Evolutionary conservation across 2,797 vertebrate genomes (phyloP).

Genomic region (Tinamus major): DNA sequence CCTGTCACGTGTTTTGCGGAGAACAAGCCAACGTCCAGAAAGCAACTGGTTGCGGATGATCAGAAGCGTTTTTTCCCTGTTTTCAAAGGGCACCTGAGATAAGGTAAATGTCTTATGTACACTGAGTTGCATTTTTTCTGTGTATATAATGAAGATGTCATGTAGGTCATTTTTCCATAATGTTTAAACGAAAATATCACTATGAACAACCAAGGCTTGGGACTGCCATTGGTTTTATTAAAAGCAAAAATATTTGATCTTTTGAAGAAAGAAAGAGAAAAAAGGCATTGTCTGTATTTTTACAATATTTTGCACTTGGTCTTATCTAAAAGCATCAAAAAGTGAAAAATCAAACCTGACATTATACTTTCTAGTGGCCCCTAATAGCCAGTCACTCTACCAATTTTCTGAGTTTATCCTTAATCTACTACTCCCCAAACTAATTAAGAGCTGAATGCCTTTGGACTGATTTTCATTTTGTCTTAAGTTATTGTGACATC

Average conservation of each 20-base stretch:
- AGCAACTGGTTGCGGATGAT: neutral
- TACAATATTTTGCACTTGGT: neutral
- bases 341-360: constrained; percentile 24
- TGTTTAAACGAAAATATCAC: neutral
- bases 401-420: constrained; percentile 29
- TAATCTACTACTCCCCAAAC: constrained; percentile 35
- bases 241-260: neutral
- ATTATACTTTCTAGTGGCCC: neutral
- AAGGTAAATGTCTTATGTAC: neutral
- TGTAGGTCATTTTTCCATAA: constrained; percentile 31
- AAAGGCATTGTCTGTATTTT: neutral
- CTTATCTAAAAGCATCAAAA: constrained; percentile 6
- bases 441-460: constrained; percentile 53
- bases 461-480: constrained; percentile 58
- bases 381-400: constrained; percentile 34
- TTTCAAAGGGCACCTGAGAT: neutral
- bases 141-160: neutral
- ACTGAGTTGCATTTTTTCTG: neutral
- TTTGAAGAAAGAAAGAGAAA: neutral
- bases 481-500: constrained; percentile 62
- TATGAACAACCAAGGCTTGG: neutral
- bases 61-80: neutral
- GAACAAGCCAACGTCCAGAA: neutral
- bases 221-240: neutral
- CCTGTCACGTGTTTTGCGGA: constrained; percentile 16